Base-by-base conservation (phyloP, 2,888 invertebrate genomes). In the Luperina testacea region DNA sequence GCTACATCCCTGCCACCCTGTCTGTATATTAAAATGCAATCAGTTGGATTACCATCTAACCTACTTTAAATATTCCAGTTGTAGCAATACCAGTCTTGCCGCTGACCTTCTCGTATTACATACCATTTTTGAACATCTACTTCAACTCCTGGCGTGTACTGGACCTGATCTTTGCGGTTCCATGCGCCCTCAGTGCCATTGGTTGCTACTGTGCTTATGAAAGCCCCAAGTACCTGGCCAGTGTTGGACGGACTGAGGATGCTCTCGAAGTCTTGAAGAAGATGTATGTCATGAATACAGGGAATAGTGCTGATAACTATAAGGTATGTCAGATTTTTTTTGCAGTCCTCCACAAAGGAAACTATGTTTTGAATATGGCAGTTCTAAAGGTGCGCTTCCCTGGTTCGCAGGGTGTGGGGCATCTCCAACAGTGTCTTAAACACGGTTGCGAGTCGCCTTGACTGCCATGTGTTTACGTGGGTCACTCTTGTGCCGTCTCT, bases 121-220 rank as follows among this genome's bases (percentile, higher is more conserved):
- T 97, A 0, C 95, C 95, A 0, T 80, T 94, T 2, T 90, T 97
- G 70, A 95, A 95, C 57, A 95, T 98, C 82, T 90, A 95, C 9
- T 97, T 98, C 88, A 97, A 97, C 87, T 98, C 98, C 15, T 99
- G 99, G 98, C 97, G 98, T 17, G 90, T 98, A 1, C 97, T 98
- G 82, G 94, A 98, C 32, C 93, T 98, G 1, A 91, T 98, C 1
- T 97, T 98, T 87, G 97, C 97, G 0, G 38, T 97, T 0, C 97
- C 98, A 0, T 97, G 97, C 80, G 90, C 98, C 0, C 48, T 98
- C 0, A 97, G 98, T 0, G 97, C 97, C 0, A 20, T 97, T 0
- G 97, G 97, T 1, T 93, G 97, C 0, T 92, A 95, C 0, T 95
- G 93, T 57, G 94, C 97, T 15, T 98, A 98, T 0, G 98, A 98